Conservation (phyloP, 2,888 invertebrate species). For the Lepidocyrtinus sp. region DNA sequence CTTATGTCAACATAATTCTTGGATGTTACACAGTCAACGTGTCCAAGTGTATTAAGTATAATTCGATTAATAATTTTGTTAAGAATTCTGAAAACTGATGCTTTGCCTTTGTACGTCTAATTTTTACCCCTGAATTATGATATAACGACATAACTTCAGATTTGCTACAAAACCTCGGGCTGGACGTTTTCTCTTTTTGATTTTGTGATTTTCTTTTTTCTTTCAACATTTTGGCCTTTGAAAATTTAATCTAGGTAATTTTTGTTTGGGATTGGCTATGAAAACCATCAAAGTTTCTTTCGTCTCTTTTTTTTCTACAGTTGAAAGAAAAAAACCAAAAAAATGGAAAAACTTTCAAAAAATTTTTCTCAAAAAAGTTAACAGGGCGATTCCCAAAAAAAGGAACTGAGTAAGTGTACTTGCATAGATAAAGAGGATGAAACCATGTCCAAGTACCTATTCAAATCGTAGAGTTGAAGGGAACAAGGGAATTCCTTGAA, state of each 20-base stretch:
- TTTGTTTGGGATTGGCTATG: constrained; percentile 22
- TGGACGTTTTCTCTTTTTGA: background rate
- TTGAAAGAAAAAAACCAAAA: constrained; percentile 61
- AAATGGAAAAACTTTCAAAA: constrained; percentile 61
- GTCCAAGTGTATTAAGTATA: background rate
- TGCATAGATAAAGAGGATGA: background rate
- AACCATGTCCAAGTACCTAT: background rate
- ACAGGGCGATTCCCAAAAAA: constrained; percentile 47
- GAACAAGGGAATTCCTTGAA: background rate
- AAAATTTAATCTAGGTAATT: constrained; percentile 19
- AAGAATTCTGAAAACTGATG: background rate
- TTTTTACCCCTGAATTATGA: too few relatives aligned
- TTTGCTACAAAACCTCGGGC: constrained; percentile 56
- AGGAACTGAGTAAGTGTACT: background rate
- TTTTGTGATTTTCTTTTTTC: constrained; percentile 12
- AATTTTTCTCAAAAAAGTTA: constrained; percentile 51
- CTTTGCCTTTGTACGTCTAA: background rate
- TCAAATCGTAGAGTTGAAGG: background rate
- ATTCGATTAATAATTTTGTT: background rate
- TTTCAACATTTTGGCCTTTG: background rate
- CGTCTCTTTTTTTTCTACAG: constrained; percentile 30
- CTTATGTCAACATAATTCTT: too few relatives aligned
- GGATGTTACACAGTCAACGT: background rate
- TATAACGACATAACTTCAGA: constrained; percentile 10
- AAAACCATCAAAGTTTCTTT: constrained; percentile 18